Conservation (phyloP, 2,797 vertebrate species). For the Alca torda region DNA sequence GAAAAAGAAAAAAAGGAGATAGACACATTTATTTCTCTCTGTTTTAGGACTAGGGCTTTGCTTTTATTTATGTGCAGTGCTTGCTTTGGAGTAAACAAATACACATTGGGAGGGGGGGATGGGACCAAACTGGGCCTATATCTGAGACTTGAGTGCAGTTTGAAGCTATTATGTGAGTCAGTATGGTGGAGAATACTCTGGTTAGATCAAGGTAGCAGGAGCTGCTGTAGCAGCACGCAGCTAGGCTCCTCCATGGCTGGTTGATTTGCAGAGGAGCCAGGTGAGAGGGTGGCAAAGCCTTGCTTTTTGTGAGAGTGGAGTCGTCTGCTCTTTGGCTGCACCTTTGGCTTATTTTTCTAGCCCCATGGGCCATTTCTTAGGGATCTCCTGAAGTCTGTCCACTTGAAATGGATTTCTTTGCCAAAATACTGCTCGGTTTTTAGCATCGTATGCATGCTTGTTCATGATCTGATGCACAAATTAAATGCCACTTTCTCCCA, state of each 20-base stretch:
- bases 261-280: not conserved
- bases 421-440: not conserved
- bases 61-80: not conserved
- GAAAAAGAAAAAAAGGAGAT: accelerated
- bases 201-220: not conserved
- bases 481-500: not conserved
- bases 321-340: not conserved
- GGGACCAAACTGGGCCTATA: not conserved
- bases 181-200: not conserved
- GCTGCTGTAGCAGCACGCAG: not conserved
- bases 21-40: not conserved
- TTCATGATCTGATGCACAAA: not conserved
- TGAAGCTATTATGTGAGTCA: not conserved
- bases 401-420: not conserved
- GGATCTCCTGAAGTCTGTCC: not conserved
- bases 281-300: not conserved
- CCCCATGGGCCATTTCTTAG: not conserved
- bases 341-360: not conserved
- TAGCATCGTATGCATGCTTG: not conserved
- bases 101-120: accelerated
- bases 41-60: not conserved
- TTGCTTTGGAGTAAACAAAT: not conserved
- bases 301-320: not conserved
- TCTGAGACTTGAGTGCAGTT: not conserved
- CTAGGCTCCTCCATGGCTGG: not conserved